Conservation (phyloP, 35 echinoderm and acorn worm species). For the Eucidaris tribuloides region DNA sequence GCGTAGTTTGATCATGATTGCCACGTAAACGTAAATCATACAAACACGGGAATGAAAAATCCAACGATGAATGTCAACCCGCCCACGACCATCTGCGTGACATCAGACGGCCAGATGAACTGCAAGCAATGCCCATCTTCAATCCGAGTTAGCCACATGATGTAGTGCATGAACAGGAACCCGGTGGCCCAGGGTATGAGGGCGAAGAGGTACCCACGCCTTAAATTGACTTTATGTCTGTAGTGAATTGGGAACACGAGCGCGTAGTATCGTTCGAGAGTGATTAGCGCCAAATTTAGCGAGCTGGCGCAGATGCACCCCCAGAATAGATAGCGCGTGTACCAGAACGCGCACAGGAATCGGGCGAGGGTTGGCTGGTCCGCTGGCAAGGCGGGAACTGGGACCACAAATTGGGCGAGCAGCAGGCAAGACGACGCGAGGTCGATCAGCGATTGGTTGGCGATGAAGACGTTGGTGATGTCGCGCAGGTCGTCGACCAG, state of each 20-base stretch:
- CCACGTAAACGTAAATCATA: background rate
- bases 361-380: background rate
- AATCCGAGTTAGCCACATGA: background rate
- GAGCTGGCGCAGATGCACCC: background rate
- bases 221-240: background rate
- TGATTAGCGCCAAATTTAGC: conserved; percentile 15
- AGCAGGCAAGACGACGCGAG: conserved; percentile 47
- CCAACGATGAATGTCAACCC: background rate
- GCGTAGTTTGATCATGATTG: background rate
- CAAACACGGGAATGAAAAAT: background rate
- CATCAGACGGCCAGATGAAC: background rate
- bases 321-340: conserved; percentile 34
- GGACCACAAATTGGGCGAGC: conserved; percentile 13
- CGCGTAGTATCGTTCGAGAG: conserved; percentile 41
- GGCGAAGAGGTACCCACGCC: background rate
- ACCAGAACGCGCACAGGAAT: conserved; percentile 8
- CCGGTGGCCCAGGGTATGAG: background rate
- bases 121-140: background rate
- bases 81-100: background rate
- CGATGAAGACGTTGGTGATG: conserved; percentile 59
- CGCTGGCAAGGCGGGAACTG: background rate
- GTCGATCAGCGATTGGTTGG: conserved; percentile 82
- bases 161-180: background rate
- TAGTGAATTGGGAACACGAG: conserved; percentile 16
- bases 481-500: background rate